Evolutionary conservation across 2,888 invertebrate genomes (phyloP), one percentile per base, ranked within the genome.

Genomic region (Cremastinae sp.): DNA sequence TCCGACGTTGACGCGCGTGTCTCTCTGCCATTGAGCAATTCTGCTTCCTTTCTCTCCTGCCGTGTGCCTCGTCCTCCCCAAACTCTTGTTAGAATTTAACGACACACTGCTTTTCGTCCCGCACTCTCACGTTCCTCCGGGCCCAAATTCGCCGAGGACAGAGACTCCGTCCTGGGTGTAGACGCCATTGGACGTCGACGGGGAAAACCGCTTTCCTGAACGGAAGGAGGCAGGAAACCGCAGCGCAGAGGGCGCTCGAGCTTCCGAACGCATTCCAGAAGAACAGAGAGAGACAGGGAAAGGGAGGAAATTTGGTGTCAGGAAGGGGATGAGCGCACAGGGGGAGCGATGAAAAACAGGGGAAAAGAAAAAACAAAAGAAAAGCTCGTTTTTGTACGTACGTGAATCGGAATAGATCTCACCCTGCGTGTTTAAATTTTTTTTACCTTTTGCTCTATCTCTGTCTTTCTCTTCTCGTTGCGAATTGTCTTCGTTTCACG

Each of bases 1-100:
- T 76, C 70, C 76, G 59, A 61, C 73, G 72, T 78, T 77, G 75
- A 78, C 77, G 73, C 49, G 68, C 41, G 58, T 58, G 68, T 77
- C 66, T 74, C 61, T 28, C 65, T 68, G 58, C 58, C 47, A 22
- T 70, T 39, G 70, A 58, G 55, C 35, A 56, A 47, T 61, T 69
- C 62, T 55, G 47, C 61, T 12, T 28, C 22, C 16, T 28, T 16
- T 35, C 28, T 61, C 47, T 45, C 61, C 35, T 22, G 61, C 9
- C 5, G 8, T 35, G 18, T 10, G 10, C n/a, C n/a, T 41, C n/a
- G 18, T 20, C 47, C 61, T 35, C 37, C 10, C 14, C 35, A 14
- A 39, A 53, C 45, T 58, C 68, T 62, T 53, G 72, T 64, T 64
- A 69, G 53, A 76, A 73, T 76, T 73, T 76, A 69, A 73, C 76